Evolutionary conservation across 2,797 vertebrate genomes (phyloP).

Genomic region (Sebastiscus tertius): DNA sequence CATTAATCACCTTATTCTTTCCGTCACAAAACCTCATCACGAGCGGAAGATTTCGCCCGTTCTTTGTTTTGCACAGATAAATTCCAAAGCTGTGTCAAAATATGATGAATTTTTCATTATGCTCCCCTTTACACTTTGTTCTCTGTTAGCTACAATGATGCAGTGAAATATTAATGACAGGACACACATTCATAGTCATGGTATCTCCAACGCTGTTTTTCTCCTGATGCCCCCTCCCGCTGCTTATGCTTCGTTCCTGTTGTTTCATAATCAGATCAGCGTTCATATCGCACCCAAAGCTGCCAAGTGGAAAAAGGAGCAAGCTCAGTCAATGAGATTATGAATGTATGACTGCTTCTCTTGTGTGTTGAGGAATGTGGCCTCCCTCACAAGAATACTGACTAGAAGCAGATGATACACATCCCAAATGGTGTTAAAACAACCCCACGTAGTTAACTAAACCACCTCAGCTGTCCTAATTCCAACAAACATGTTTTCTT

Average conservation of each 20-base stretch:
- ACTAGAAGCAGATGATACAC: constrained; percentile 39
- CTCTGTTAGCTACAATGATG: constrained; percentile 68
- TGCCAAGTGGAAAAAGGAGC: constrained; percentile 75
- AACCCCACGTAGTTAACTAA: background rate
- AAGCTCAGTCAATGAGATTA: constrained; percentile 75
- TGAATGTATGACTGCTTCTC: constrained; percentile 70
- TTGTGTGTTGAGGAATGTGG: constrained; percentile 58
- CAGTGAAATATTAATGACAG: constrained; percentile 83
- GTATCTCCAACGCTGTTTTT: constrained; percentile 52
- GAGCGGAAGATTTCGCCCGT: background rate
- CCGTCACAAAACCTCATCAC: constrained; percentile 40
- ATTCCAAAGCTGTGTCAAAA: constrained; percentile 75
- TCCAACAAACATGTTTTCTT: constrained; percentile 28
- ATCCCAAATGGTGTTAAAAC: constrained; percentile 29
- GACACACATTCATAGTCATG: constrained; percentile 62
- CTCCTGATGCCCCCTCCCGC: constrained; percentile 53
- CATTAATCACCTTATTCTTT: constrained; percentile 55
- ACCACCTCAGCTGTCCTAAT: background rate
- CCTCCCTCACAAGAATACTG: constrained; percentile 23
- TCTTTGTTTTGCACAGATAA: constrained; percentile 61
- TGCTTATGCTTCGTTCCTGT: constrained; percentile 69
- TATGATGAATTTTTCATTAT: constrained; percentile 80
- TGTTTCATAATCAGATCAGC: constrained; percentile 79
- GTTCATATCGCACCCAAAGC: constrained; percentile 73
- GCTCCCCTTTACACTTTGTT: constrained; percentile 75